Percentiles rank a stretch among this genome's conserved stretches.
phyloP scores from a whole-genome alignment of 2,113 vertebrate species.

The Corythaeola cristata region DNA sequence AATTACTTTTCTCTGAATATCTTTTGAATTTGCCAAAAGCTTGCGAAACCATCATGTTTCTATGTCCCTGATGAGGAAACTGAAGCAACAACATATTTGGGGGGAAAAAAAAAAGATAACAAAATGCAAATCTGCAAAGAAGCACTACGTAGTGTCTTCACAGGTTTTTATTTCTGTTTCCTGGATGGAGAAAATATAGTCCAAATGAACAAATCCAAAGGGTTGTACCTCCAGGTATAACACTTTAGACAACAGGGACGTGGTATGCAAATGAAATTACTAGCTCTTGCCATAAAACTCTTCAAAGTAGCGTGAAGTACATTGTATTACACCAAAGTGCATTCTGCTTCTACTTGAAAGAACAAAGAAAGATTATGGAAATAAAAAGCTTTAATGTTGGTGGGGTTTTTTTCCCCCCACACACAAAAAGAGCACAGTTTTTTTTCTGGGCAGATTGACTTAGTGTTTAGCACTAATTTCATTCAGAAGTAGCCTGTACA shows the following conservation, averaged over 20 bases:
- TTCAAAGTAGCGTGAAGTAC: background rate
- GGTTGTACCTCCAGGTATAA: fast-evolving
- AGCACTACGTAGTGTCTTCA: background rate
- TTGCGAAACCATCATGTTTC: background rate
- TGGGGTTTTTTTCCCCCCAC: too few species aligned
- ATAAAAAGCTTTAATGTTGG: background rate
- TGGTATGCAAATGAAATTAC: background rate
- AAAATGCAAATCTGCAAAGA: background rate
- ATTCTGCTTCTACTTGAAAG: background rate
- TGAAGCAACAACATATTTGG: background rate
- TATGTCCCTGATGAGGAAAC: background rate
- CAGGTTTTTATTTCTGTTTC: background rate
- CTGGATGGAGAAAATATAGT: background rate
- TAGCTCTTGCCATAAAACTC: background rate
- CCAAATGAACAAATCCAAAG: background rate
- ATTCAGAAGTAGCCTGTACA: background rate
- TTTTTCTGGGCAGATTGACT: background rate
- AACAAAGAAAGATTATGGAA: background rate
- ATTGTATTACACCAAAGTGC: background rate
- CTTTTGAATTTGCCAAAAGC: background rate
- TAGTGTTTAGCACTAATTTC: background rate
- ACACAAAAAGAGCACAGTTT: background rate
- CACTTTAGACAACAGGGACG: background rate
- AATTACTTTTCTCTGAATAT: background rate
- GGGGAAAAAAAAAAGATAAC: background rate